Evolutionary conservation across 2,888 invertebrate genomes (phyloP), one percentile per base, ranked within the genome.

Genomic region (Brachypalpus laphriformis): DNA sequence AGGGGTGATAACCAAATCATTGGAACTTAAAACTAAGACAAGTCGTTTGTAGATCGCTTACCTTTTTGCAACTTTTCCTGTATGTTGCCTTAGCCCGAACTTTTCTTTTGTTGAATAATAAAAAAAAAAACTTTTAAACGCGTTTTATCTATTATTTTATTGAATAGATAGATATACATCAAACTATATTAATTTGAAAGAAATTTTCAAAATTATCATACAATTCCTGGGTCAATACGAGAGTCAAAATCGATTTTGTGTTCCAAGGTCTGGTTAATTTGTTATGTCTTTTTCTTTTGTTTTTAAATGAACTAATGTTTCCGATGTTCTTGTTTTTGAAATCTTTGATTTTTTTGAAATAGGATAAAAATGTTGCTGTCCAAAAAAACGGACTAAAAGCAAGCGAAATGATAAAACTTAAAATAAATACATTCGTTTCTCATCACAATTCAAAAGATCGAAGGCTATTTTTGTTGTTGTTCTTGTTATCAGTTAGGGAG

Each of bases 381-480:
- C 49, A 37, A 71, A 59, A 34, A 56, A 40, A 49, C 57, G 57
- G 61, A 72, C 61, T 31, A 37, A 28, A 40, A 61, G 63, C 66
- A 42, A 61, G 31, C 31, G 49, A 54, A 68, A 25, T 6, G 31
- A 42, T 51, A 25, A 57, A 28, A 68, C 66, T 68, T 59, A 68
- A 76, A 63, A 70, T 78, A 70, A 78, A 78, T 78, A 78, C 77
- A 71, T 63, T 70, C 63, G 70, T 56, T 71, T 31, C 63, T 20
- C 63, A 78, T 71, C 70, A 71, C 61, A 78, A 61, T 75, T 66
- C 9, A 4, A 16, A 28, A 40, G 18, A 34, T 68, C 59, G 31
- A 40, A 63, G 34, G 61, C 11, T 54, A 6, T 61, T 61, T 31
- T 49, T 47, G 22, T 37, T 51, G 11, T 40, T 54, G 57, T 61